A percentile compares a stretch with the other conserved stretches of the same genome.
Evolutionary conservation across 2,888 invertebrate genomes (phyloP).

Genomic region (Spodoptera picta): DNA sequence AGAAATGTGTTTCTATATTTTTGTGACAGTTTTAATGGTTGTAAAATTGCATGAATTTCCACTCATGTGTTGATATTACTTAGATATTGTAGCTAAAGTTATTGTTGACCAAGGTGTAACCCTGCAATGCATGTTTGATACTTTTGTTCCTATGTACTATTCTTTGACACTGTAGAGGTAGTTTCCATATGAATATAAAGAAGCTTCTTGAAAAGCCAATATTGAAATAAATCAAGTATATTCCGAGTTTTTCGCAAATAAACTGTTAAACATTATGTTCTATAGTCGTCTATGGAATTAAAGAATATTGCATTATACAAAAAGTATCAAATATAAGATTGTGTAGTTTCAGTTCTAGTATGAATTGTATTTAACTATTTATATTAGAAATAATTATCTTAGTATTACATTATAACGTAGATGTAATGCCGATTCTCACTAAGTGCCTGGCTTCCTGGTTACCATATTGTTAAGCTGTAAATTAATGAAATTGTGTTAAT

Average conservation of each 20-base stretch:
- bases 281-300: too few relatives aligned
- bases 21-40: conserved; percentile 30
- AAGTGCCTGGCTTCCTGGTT: conserved; percentile 74
- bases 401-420: conserved; percentile 32
- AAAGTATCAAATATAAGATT: conserved; percentile 19
- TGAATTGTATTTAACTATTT: conserved; percentile 32
- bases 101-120: background rate
- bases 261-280: too few relatives aligned
- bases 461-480: conserved; percentile 48
- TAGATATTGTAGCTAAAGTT: conserved; percentile 7
- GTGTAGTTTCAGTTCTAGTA: conserved; percentile 11
- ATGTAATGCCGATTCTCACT: conserved; percentile 62
- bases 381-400: conserved; percentile 28
- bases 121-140: conserved; percentile 9
- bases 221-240: too few relatives aligned
- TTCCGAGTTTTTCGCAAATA: too few relatives aligned
- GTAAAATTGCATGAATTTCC: conserved; percentile 11
- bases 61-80: conserved; percentile 2
- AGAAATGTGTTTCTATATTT: conserved; percentile 19
- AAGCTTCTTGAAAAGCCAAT: too few relatives aligned
- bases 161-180: too few relatives aligned
- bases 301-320: too few relatives aligned
- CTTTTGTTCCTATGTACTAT: too few relatives aligned
- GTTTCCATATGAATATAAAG: too few relatives aligned
- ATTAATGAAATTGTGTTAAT: conserved; percentile 18